Base-by-base conservation (phyloP, 2,113 vertebrate species). In the Mus pahari region DNA sequence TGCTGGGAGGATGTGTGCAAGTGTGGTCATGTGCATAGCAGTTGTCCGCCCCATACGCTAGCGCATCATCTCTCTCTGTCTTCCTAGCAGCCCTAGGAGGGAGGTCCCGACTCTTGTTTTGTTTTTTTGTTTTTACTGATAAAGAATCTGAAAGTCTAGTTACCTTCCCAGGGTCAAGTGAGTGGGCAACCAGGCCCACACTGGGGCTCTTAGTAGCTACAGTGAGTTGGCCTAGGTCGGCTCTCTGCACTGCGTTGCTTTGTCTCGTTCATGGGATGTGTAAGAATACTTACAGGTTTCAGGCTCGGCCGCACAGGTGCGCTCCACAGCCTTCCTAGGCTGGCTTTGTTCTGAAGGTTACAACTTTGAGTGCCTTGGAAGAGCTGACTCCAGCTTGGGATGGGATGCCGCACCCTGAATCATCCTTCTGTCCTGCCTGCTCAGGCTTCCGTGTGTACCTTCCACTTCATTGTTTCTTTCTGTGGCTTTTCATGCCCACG, bases 21-120 rank as follows among this genome's bases (percentile, higher is more conserved):
- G 39, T 33, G 16, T 13, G 0, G 20, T 31, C 14, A 13, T 10
- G 0, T 12, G 0, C 5, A 9, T 42, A 3, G 42, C 39, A 64
- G 28, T 28, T 28, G 19, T 42, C 53, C 53, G 2, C 3, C 11
- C 36, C 12, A 45, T 24, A 36, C 0, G 3, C 16, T 0, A 20
- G 3, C 4, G n/a, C 8, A 0, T 50, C 64, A 0, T 45, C 71
- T 8, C 22, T 0, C 33, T 33, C 2, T 6, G 6, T 82, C 86
- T 68, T 91, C 50, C 3, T 24, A 6, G 3, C 28, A 64, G 39
- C 60, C 20, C 19, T 0, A 10, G 24, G 55, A 94, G 53, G 58
- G 71, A 73, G 60, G 42, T 1, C 3, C 13, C 6, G 55, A 33
- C 13, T 16, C 50, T 60, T 16, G 58, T 10, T 0, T 36, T 39